Evolutionary conservation across 2,888 invertebrate genomes (phyloP).

Genomic region (Hyalella azteca): DNA sequence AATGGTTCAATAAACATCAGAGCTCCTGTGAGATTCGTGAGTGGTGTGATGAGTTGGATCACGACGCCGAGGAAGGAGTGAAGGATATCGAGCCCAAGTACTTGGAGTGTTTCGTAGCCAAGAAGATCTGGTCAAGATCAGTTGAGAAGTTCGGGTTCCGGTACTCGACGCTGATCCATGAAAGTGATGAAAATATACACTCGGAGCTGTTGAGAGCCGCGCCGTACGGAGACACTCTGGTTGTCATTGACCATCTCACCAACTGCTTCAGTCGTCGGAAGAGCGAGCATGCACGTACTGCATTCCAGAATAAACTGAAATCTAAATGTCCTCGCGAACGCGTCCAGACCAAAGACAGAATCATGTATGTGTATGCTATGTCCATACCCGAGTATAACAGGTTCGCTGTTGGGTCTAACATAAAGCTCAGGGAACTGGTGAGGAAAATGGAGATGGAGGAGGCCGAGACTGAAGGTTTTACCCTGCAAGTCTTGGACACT

Average conservation of each 20-base stretch:
- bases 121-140: slow-evolving; percentile 56
- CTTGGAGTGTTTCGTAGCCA: slow-evolving; percentile 57
- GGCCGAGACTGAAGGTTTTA: slow-evolving; percentile 22
- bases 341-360: slow-evolving; percentile 57
- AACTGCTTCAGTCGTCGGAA: slow-evolving; percentile 57
- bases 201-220: slow-evolving; percentile 49
- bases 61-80: slow-evolving; percentile 56
- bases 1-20: slow-evolving; percentile 58
- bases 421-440: slow-evolving; percentile 53
- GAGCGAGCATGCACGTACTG: slow-evolving; percentile 57
- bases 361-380: slow-evolving; percentile 58
- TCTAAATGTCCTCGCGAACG: slow-evolving; percentile 56
- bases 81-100: slow-evolving; percentile 58
- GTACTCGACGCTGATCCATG: slow-evolving; percentile 56
- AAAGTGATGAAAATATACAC: slow-evolving; percentile 55
- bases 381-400: slow-evolving; percentile 58
- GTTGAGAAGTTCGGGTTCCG: slow-evolving; percentile 55
- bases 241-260: slow-evolving; percentile 52
- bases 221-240: slow-evolving; percentile 53
- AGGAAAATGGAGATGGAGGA: slow-evolving; percentile 51
- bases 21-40: slow-evolving; percentile 57
- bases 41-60: slow-evolving; percentile 58
- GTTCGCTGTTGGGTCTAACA: slow-evolving; percentile 56
- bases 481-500: slow-evolving; percentile 14
- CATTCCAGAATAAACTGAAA: slow-evolving; percentile 56